phyloP scores from a whole-genome alignment of 2,888 invertebrate species.

The Nephrotoma guestfalica region DNA sequence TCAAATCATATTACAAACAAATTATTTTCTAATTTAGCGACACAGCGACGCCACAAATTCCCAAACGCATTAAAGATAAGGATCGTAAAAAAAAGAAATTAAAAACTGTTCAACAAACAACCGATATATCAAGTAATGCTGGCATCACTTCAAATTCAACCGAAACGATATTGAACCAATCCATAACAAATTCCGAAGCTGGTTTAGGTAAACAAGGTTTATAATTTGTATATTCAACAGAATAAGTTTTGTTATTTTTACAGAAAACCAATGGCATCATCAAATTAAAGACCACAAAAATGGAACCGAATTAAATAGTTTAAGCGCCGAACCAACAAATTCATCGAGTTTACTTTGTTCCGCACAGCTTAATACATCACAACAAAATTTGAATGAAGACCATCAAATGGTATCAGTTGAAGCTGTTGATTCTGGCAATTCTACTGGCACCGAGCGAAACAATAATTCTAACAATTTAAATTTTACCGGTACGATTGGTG shows the following conservation, averaged over 20 bases:
- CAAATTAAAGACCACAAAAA: background rate
- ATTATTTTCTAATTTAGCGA: slow-evolving; percentile 8
- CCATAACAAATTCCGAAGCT: background rate
- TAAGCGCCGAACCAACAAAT: background rate
- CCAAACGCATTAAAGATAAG: slow-evolving; percentile 42
- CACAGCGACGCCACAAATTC: slow-evolving; percentile 32
- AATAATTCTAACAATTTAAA: background rate
- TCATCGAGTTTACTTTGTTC: background rate
- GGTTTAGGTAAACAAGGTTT: background rate
- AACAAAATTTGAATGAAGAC: background rate
- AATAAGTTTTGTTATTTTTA: background rate
- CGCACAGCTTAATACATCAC: background rate
- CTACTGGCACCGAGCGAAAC: background rate
- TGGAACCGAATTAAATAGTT: background rate
- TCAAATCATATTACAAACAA: background rate
- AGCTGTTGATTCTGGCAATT: background rate
- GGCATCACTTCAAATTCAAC: background rate
- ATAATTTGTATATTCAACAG: background rate
- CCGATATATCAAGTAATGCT: background rate
- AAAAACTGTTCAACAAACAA: slow-evolving; percentile 19
- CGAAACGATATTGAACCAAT: background rate
- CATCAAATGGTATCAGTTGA: background rate
- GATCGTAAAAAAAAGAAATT: slow-evolving; percentile 46
- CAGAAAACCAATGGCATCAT: background rate
- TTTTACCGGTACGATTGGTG: background rate